Conservation (phyloP, 2,113 vertebrate genomes). For the Menura novaehollandiae region DNA sequence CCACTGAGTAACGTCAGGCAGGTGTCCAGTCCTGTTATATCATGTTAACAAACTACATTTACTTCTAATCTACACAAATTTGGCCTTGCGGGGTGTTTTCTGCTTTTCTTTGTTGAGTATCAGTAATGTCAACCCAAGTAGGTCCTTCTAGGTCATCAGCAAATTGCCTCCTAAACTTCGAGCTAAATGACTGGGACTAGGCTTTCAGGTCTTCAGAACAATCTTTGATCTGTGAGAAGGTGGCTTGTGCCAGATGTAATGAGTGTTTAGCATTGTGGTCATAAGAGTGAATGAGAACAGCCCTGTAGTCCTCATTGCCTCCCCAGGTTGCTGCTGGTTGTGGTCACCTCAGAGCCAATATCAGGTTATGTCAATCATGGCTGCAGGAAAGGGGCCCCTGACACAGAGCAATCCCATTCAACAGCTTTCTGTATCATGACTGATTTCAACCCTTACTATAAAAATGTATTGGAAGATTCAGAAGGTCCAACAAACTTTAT, state of each 20-base stretch:
- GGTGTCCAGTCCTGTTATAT: background rate
- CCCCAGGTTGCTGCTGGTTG: background rate
- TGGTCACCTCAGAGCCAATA: background rate
- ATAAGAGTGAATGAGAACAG: background rate
- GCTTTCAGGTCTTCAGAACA: background rate
- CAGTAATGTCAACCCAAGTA: background rate
- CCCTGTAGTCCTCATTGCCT: background rate
- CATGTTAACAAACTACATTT: background rate
- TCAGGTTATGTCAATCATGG: background rate
- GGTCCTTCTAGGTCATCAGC: background rate
- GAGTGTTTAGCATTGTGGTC: background rate
- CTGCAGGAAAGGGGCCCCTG: constrained; percentile 6
- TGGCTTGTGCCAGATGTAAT: background rate
- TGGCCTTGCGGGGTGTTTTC: accelerated
- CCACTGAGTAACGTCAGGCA: background rate
- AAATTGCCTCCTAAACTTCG: background rate
- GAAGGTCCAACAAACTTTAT: background rate
- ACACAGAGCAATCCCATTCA: background rate
- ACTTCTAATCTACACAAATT: background rate
- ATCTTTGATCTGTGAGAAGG: background rate
- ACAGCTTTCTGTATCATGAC: background rate
- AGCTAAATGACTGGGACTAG: background rate
- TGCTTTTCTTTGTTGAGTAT: background rate
- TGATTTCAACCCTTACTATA: background rate
- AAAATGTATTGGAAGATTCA: background rate